Evolutionary conservation across 2,797 vertebrate species (phyloP), one percentile per base, ranked within the genome.

Genomic region (Macroramphosus scolopax): DNA sequence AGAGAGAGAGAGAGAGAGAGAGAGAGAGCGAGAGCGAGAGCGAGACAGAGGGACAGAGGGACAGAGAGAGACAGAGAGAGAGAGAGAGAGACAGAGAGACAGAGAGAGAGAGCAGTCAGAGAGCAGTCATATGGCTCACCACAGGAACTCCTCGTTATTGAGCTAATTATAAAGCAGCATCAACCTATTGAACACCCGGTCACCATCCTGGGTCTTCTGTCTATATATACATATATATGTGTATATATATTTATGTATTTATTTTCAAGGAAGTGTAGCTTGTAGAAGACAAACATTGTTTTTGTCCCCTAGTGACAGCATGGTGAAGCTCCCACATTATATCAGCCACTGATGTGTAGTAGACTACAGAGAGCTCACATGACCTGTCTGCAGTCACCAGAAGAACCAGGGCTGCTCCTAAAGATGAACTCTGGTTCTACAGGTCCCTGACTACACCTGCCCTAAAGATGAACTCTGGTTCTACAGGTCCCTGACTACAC

Each of bases 81-180:
- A 8, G 25, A 22, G 36, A 13, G 49, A 52, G 36, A 28, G 54
- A 26, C 38, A 51, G 16, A 30, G 16, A 9, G 15, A 8, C 25
- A 22, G 36, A 13, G 26, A 64, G 60, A 48, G 59, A 42, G 5
- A 16, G 56, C 48, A n/a, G n/a, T n/a, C n/a, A n/a, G n/a, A n/a
- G n/a, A n/a, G n/a, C n/a, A n/a, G n/a, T n/a, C n/a, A n/a, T n/a
- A n/a, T n/a, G n/a, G 36, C 31, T 60, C 48, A 5, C 66, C 60
- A 41, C 70, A 71, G 59, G 58, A 80, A 36, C 60, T 68, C 43
- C 60, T 61, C 25, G 8, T 51, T 38, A 67, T 69, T 51, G 1
- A 18, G 12, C 42, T 68, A 77, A 82, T 72, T 80, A 70, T 64
- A 74, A 63, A 78, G 78, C 65, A 28, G 55, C 35, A 32, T 62